Evolutionary conservation across 2,888 invertebrate genomes (phyloP), one percentile per base, ranked within the genome.

Genomic region (Andrena marginata): DNA sequence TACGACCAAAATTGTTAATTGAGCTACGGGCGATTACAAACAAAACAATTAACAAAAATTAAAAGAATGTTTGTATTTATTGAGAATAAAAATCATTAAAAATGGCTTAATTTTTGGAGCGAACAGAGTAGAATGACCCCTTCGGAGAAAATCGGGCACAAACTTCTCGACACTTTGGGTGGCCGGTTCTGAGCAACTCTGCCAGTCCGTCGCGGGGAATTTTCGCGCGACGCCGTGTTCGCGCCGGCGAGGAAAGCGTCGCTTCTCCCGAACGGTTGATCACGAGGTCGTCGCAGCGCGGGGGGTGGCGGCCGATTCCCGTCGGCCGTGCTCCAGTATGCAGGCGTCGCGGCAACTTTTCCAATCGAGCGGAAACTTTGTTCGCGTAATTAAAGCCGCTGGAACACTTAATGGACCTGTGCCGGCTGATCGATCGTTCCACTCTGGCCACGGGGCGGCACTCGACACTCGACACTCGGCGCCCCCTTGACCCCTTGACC

Each of bases 361-460:
- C 93, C 93, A 93, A 93, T 93, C 93, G 93, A 89, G 92, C 89
- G 87, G 89, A 90, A 93, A 93, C 92, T 93, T 93, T 92, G 92
- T 92, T 92, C 92, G 89, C 92, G 93, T 93, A 93, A 93, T 93
- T 93, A 93, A 93, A 93, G 92, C 91, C 89, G 91, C 91, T 91
- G 92, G 79, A 80, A 80, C 78, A 80, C 80, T 80, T 80, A 80
- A 80, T 80, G 80, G 73, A 79, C 72, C 65, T 59, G 73, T n/a
- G 73, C 48, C 56, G 35, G 42, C 26, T 20, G 56, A 76, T 78
- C 80, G 79, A 82, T 82, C 76, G 82, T 29, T 72, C 51, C 33
- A 26, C n/a, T 8, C 31, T 7, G 31, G 23, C 67, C 70, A 68
- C 31, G 4, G 35, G 68, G 77, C 31, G 48, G 33, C 23, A 20